Evolutionary conservation across 2,888 invertebrate genomes (phyloP), one percentile per base, ranked within the genome.

Genomic region (Sminthurinus aureus): DNA sequence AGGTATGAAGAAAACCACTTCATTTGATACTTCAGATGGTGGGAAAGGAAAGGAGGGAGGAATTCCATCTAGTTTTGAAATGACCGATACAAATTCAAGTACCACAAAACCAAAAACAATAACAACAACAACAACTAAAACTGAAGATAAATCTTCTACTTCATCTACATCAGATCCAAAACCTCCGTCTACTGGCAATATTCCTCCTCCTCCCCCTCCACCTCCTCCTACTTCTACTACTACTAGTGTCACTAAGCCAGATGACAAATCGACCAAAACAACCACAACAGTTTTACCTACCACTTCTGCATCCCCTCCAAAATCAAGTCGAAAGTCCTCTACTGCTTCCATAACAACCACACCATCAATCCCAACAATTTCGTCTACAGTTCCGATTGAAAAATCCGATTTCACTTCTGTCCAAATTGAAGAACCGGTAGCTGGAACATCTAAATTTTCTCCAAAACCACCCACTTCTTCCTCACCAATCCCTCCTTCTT

Each of bases 241-340:
- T 18, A 15, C 58, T 13, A 15, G 4, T 58, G n/a, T n/a, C n/a
- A 58, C 15, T 58, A 18, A 15, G n/a, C n/a, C n/a, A n/a, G n/a
- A 64, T 13, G 15, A 64, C 12, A 20, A 13, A 71, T 22, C n/a
- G 11, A 71, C 20, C 71, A 51, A 20, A 71, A 8, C 71, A 51
- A 20, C 75, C 50, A 58, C 79, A 75, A 58, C 79, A 75, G 20
- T n/a, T 15, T 18, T 66, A 9, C n/a, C n/a, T 52, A 22, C 52
- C 18, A 8, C 58, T 58, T 18, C 58, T 58, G 15, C 58, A 6
- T 58, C 58, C 58, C 38, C 38, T 38, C 38, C 38, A 38, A 38
- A 38, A 38, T 38, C 38, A 1, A 38, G 38, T 38, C 1, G 38
- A 58, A 58, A 58, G 9, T 58, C 58, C 15, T 58, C 58, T 13